Evolutionary conservation across 2,113 vertebrate species (phyloP), one percentile per base, ranked within the genome.

Genomic region (Polypterus senegalus): DNA sequence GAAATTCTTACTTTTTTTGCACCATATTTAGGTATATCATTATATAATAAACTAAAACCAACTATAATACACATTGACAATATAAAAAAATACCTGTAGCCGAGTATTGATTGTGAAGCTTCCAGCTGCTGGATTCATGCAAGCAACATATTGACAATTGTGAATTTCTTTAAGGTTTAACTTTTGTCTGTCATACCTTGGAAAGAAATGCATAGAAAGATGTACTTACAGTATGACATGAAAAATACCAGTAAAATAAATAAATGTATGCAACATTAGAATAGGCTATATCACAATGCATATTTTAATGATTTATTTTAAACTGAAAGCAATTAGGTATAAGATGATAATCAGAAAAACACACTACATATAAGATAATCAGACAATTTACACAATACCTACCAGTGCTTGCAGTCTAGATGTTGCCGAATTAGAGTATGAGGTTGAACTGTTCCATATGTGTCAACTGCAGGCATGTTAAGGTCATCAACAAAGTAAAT

Each of bases 141-240:
- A 91, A 58, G 81, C 73, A 51, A 90, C 67, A 63, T 84, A 91
- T 59, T 90, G 88, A 47, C 84, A 92, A 56, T 76, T 79, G 66
- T 79, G 67, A 64, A 92, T 76, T 80, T 91, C 83, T 74, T 88
- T 90, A 54, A 89, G 68, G 62, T 65, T 76, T 74, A 82, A 63
- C 59, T 90, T 93, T 63, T 91, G 81, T 58, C 81, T 83, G 65
- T 88, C 83, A 60, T 89, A 92, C 83, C 81, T 87, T 46, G 58
- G 43, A 61, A 0, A 67, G 58, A 68, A 7, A 9, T 6, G 49
- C 9, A 51, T 9, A 51, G 9, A 73, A 67, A 57, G 0, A 9
- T 54, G 58, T 55, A 4, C n/a, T 66, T 58, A 6, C 52, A 10
- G 49, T 46, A 4, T 47, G 47, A 51, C n/a, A 56, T 57, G 52